Conservation (phyloP, 2,797 vertebrate genomes). For the Gymnopithys bicolor region DNA sequence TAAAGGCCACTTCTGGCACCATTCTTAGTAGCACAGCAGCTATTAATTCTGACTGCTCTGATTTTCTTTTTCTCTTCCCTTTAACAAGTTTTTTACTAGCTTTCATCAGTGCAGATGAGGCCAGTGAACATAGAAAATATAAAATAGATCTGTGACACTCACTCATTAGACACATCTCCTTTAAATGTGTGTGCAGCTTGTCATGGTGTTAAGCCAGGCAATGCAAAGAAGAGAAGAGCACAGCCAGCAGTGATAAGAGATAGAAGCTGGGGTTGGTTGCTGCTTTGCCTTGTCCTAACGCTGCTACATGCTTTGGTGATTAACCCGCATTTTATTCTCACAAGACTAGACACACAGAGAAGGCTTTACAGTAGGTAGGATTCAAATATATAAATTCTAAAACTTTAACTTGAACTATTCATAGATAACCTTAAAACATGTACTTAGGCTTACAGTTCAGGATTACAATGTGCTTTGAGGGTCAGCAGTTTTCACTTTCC, state of each 20-base stretch:
- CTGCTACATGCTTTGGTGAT: not conserved
- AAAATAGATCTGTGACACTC: not conserved
- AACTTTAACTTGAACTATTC: not conserved
- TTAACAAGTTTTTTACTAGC: not conserved
- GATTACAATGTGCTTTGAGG: not conserved
- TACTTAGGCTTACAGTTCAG: not conserved
- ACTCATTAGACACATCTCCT: conserved; percentile 1
- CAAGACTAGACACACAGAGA: not conserved
- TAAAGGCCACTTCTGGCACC: not conserved
- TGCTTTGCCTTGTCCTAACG: not conserved
- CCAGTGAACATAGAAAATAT: not conserved
- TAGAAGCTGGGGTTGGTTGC: not conserved
- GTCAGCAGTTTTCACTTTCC: not conserved
- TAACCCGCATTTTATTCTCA: not conserved
- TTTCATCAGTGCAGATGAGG: not conserved
- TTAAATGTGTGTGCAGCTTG: not conserved
- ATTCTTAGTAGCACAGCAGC: not conserved
- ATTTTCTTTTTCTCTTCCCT: not conserved
- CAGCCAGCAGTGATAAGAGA: not conserved
- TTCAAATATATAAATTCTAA: not conserved
- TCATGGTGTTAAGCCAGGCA: not conserved
- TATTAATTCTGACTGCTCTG: not conserved
- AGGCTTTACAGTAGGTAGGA: not conserved
- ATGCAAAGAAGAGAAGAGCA: not conserved
- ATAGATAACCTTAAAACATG: conserved; percentile 9